phyloP scores from a whole-genome alignment of 2,797 vertebrate species.

The Anguilla megastoma region DNA sequence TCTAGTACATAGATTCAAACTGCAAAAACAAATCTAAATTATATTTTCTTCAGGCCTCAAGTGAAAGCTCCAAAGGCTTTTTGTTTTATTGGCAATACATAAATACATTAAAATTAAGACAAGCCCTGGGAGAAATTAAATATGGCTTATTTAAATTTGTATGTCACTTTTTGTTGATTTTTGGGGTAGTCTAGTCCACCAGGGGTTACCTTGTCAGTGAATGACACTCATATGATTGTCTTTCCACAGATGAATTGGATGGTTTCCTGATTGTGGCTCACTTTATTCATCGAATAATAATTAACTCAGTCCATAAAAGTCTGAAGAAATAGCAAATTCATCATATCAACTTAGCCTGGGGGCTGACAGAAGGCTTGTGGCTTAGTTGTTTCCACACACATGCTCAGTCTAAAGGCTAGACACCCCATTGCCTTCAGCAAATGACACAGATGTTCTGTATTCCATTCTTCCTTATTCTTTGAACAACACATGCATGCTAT shows the following conservation, averaged over 20 bases:
- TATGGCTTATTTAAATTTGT: neutral
- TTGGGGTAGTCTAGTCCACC: neutral
- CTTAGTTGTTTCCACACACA: constrained; percentile 60
- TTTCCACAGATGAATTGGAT: neutral
- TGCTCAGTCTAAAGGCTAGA: constrained; percentile 54
- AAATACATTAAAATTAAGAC: neutral
- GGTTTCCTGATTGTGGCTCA: neutral
- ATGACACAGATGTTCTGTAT: neutral
- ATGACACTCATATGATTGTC: neutral
- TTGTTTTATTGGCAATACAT: neutral
- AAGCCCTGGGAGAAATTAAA: neutral
- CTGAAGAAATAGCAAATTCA: constrained; percentile 75
- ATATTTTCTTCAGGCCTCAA: neutral
- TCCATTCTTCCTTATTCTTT: neutral
- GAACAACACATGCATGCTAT: no score
- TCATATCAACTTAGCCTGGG: constrained; percentile 70
- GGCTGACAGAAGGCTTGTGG: constrained; percentile 60
- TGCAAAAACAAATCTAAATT: neutral
- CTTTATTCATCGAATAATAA: constrained; percentile 72
- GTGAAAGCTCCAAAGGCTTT: neutral
- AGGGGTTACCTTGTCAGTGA: neutral
- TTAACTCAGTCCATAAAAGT: constrained; percentile 65
- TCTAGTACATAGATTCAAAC: neutral
- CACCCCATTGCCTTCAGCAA: neutral
- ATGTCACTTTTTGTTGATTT: neutral